phyloP scores from a whole-genome alignment of 2,113 vertebrate species.

The Alligator sinensis region DNA sequence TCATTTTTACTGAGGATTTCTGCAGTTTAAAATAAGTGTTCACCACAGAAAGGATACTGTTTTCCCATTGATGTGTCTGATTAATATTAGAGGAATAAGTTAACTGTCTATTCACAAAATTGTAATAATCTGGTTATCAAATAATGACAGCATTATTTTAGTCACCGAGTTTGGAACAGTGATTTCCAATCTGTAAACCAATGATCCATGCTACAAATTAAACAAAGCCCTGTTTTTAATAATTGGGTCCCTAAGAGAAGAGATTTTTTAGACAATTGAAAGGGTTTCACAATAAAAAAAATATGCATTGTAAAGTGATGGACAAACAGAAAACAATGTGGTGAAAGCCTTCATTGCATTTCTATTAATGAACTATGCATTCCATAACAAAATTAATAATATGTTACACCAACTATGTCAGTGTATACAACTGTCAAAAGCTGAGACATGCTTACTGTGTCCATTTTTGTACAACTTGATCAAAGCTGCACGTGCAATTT shows the following conservation, averaged over 20 bases:
- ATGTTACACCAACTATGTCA: background rate
- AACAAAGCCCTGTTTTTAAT: background rate
- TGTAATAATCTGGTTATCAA: background rate
- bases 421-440: background rate
- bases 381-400: background rate
- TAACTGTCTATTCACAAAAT: conserved; percentile 56
- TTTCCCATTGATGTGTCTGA: background rate
- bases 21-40: background rate
- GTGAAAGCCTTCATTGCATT: background rate
- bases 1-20: background rate
- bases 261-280: background rate
- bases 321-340: background rate
- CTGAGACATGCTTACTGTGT: background rate
- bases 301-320: background rate
- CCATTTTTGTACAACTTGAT: background rate
- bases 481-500: background rate
- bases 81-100: background rate
- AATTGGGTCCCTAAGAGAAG: background rate
- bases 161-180: background rate
- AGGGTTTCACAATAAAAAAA: background rate
- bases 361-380: background rate
- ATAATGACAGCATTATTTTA: background rate
- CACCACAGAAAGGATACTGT: background rate
- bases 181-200: background rate
- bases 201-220: background rate